phyloP scores from a whole-genome alignment of 2,113 vertebrate species.

The Oryzias curvinotus region DNA sequence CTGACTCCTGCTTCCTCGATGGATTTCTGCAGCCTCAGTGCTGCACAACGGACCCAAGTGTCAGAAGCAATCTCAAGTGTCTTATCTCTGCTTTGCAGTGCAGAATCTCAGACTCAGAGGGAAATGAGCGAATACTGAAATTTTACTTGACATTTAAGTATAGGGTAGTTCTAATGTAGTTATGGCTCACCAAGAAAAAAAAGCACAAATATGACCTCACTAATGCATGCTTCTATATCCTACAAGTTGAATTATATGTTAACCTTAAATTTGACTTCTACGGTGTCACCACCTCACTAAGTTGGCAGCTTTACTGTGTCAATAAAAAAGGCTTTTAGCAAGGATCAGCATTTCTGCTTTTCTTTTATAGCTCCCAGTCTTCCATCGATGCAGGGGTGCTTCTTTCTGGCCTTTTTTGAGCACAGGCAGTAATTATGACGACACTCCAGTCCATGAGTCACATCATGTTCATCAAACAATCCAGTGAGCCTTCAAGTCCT shows the following conservation, averaged over 20 bases:
- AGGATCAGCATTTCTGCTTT: neutral
- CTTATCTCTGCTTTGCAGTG: neutral
- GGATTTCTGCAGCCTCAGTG: neutral
- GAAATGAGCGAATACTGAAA: neutral
- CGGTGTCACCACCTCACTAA: neutral
- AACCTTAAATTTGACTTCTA: neutral
- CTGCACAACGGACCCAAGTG: neutral
- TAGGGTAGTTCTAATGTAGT: neutral
- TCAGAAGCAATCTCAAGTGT: neutral
- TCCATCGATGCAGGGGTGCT: neutral
- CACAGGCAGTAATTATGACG: neutral
- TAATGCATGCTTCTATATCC: neutral
- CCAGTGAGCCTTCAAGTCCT: neutral
- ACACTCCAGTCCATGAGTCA: neutral
- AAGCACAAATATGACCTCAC: neutral
- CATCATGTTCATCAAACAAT: neutral
- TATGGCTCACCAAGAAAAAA: neutral
- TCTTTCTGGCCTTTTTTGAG: neutral
- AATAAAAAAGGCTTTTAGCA: neutral
- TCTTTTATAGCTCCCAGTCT: neutral
- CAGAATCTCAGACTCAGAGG: neutral
- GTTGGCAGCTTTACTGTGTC: neutral
- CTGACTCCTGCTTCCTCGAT: neutral
- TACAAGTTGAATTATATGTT: neutral
- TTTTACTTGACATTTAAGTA: neutral